phyloP scores from a whole-genome alignment of 2,113 vertebrate species.

The Phalacrocorax carbo region DNA sequence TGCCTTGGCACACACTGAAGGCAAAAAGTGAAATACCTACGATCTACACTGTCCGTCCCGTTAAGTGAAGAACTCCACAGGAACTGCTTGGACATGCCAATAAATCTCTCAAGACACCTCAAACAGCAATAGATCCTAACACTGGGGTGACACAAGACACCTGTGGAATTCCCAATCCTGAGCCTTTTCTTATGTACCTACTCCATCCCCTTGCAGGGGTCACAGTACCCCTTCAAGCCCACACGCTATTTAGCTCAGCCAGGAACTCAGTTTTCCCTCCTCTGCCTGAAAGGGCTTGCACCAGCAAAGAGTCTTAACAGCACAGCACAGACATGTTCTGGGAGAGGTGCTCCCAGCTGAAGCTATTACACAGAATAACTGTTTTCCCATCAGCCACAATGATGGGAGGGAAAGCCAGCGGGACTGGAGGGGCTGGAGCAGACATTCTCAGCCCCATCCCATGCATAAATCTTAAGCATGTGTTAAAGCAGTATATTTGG shows the following conservation, averaged over 20 bases:
- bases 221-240: rapidly evolving
- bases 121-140: neutral
- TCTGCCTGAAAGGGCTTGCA: neutral
- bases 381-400: neutral
- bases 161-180: neutral
- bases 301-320: neutral
- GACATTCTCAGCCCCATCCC: neutral
- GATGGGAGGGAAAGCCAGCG: neutral
- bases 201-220: neutral
- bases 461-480: neutral
- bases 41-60: neutral
- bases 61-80: neutral
- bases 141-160: neutral
- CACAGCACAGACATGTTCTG: rapidly evolving
- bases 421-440: neutral
- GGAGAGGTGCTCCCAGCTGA: neutral
- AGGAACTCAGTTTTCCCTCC: neutral
- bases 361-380: neutral
- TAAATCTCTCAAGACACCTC: neutral
- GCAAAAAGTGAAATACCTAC: neutral
- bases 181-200: neutral
- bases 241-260: too few species aligned
- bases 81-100: neutral
- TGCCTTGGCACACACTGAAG: neutral
- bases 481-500: neutral